Conservation (phyloP, 2,888 invertebrate genomes). For the Hesperia comma region DNA sequence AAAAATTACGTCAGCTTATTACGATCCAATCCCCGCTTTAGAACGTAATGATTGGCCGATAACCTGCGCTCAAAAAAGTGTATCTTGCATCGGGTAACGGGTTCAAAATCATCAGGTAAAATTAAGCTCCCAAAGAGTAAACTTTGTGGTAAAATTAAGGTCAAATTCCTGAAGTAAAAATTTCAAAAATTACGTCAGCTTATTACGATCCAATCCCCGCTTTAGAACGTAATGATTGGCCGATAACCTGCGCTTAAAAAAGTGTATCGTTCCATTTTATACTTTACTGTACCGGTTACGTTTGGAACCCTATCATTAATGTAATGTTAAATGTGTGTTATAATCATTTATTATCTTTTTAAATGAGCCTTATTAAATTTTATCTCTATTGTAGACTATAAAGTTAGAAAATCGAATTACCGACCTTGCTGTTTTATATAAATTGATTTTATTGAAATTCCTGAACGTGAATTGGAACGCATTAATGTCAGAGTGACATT, state of each 20-base stretch:
- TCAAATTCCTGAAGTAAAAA: conserved; percentile 45
- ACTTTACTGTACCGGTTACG: not conserved
- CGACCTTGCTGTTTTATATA: too few species aligned
- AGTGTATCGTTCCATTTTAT: not conserved
- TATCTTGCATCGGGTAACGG: too few species aligned
- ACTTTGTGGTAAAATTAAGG: too few species aligned
- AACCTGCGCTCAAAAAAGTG: not conserved
- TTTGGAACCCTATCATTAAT: too few species aligned
- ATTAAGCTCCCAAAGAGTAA: too few species aligned
- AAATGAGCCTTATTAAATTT: too few species aligned
- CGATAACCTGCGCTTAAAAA: not conserved
- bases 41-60: not conserved
- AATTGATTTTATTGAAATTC: not conserved
- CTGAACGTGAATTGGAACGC: conserved; percentile 50
- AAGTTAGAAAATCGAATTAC: too few species aligned
- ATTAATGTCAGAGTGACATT: conserved; percentile 19
- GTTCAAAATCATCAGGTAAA: too few species aligned
- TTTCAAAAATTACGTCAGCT: conserved; percentile 62
- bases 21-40: not conserved
- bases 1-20: conserved; percentile 61
- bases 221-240: not conserved
- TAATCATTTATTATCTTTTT: too few species aligned
- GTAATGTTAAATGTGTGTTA: too few species aligned
- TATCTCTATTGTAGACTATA: too few species aligned
- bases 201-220: not conserved